Evolutionary conservation across 2,797 vertebrate species (phyloP).

Genomic region (Paratrypauchen microcephalus): DNA sequence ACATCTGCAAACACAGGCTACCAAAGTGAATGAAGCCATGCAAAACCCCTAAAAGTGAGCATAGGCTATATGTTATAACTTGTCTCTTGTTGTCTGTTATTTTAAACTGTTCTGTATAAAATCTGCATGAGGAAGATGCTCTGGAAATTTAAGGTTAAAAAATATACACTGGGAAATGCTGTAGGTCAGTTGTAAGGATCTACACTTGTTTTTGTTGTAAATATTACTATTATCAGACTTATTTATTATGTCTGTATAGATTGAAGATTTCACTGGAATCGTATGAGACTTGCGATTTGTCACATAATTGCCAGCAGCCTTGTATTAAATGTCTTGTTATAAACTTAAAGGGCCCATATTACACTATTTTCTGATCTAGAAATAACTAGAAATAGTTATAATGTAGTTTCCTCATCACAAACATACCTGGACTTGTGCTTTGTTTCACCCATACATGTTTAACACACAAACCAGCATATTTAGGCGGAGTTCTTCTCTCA

Average conservation of each 20-base stretch:
- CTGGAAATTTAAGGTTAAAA: neutral
- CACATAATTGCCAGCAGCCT: neutral
- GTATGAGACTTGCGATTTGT: conserved; percentile 13
- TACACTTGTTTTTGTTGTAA: conserved; percentile 39
- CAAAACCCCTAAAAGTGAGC: neutral
- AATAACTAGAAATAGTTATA: no score
- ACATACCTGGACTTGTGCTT: no score
- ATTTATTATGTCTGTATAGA: conserved; percentile 71
- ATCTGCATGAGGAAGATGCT: neutral
- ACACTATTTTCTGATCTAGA: no score
- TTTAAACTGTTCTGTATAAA: conserved; percentile 5
- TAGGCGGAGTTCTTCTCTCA: no score
- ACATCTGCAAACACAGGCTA: neutral
- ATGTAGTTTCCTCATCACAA: no score
- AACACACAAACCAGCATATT: no score
- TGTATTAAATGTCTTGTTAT: neutral
- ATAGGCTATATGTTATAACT: neutral
- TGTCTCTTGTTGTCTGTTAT: neutral
- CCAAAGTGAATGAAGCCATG: neutral
- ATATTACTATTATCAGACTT: conserved; percentile 56
- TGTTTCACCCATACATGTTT: no score
- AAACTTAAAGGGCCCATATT: no score
- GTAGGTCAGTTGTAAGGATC: conserved; percentile 4
- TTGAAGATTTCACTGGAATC: conserved; percentile 57
- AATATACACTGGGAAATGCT: conserved; percentile 10